phyloP scores from a whole-genome alignment of 2,113 vertebrate genomes.

The Podarcis cretensis region DNA sequence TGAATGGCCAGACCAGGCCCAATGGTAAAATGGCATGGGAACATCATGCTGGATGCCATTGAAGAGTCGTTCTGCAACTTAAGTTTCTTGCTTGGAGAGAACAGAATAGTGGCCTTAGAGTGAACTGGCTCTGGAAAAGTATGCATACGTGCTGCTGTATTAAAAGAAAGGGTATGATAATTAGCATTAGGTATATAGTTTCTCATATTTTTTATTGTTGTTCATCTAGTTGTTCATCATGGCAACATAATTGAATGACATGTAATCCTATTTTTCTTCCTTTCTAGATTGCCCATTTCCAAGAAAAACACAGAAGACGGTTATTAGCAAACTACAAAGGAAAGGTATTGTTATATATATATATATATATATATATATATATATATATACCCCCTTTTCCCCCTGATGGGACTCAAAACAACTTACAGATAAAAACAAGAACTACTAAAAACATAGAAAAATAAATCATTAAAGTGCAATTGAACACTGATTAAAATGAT shows the following conservation, averaged over 20 bases:
- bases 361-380: too few species aligned
- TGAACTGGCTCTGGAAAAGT: background rate
- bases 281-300: constrained; percentile 87
- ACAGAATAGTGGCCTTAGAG: background rate
- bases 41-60: background rate
- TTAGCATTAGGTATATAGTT: background rate
- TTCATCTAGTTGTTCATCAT: background rate
- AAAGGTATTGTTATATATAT: constrained; percentile 65
- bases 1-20: background rate
- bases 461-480: too few species aligned
- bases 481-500: too few species aligned
- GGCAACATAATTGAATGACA: background rate
- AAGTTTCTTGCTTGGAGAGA: background rate
- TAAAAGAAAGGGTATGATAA: background rate
- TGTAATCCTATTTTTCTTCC: background rate
- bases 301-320: constrained; percentile 85
- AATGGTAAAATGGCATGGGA: background rate
- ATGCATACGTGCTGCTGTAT: background rate
- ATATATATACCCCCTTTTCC: too few species aligned
- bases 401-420: too few species aligned
- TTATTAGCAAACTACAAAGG: constrained; percentile 80
- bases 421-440: too few species aligned
- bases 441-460: too few species aligned
- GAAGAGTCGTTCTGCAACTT: background rate
- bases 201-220: background rate